Evolutionary conservation across 2,113 vertebrate species (phyloP).

Genomic region (western clawed frog (Xenopus tropicalis)): DNA sequence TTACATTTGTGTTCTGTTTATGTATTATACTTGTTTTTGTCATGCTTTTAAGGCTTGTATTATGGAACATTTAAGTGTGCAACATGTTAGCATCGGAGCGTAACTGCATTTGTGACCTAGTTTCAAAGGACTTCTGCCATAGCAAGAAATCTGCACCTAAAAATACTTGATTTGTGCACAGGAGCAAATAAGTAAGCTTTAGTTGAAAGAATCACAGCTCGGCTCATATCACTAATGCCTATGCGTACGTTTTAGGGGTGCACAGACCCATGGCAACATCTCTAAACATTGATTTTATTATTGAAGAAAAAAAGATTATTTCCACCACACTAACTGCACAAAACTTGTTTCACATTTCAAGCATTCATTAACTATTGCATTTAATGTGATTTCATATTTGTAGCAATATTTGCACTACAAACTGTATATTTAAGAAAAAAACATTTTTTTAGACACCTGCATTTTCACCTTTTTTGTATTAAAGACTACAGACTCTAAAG

Average conservation of each 20-base stretch:
- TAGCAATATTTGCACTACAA: too few species aligned
- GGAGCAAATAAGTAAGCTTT: constrained; percentile 34
- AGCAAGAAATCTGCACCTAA: constrained; percentile 35
- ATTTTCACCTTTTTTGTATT: too few species aligned
- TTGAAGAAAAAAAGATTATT: constrained; percentile 10
- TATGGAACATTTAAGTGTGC: constrained; percentile 20
- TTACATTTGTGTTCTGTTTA: neutral
- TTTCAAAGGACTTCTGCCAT: constrained; percentile 43
- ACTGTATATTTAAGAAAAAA: too few species aligned
- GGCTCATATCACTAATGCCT: constrained; percentile 35
- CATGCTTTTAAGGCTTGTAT: constrained; percentile 14
- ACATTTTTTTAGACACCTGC: too few species aligned
- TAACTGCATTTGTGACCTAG: constrained; percentile 37
- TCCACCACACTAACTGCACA: neutral
- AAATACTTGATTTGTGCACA: constrained; percentile 35
- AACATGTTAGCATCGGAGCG: constrained; percentile 36
- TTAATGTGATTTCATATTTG: too few species aligned
- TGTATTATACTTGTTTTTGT: constrained; percentile 20
- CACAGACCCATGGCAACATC: constrained; percentile 26
- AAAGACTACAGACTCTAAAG: too few species aligned
- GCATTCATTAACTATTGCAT: too few species aligned
- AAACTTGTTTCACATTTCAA: too few species aligned
- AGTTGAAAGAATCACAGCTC: constrained; percentile 32
- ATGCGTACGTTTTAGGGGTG: constrained; percentile 31
- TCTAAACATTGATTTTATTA: constrained; percentile 11